These are phyloP conservation scores for Nannobrachium achirus DNA, from an alignment of 2,113 vertebrate species.

Conservation along the genomic window DNA sequence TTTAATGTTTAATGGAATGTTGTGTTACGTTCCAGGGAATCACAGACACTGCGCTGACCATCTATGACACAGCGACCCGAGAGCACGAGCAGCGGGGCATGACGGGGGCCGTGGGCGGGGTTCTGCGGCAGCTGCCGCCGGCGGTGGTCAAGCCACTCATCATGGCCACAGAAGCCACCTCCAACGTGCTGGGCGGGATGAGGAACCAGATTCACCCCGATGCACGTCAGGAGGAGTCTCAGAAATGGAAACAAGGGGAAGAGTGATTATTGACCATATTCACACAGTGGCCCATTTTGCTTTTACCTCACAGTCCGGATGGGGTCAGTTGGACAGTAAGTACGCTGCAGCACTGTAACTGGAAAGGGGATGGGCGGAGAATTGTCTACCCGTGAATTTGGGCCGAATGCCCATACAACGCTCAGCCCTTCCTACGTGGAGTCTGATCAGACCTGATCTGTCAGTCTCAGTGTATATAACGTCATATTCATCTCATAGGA, in stretches of 20 bases:
- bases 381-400: neutral
- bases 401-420: neutral
- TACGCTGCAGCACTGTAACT: too few relatives aligned
- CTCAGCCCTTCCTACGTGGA: neutral
- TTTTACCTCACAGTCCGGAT: neutral
- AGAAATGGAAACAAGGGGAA: slow-evolving; percentile 94
- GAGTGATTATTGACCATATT: slow-evolving; percentile 71
- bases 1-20: neutral
- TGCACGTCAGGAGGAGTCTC: slow-evolving; percentile 94
- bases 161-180: slow-evolving; percentile 95
- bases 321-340: too few relatives aligned
- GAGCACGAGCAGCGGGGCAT: slow-evolving; percentile 97
- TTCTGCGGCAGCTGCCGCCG: slow-evolving; percentile 94
- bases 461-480: slow-evolving; percentile 58
- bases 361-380: too few relatives aligned
- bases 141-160: slow-evolving; percentile 95
- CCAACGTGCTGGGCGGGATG: slow-evolving; percentile 96
- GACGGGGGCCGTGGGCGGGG: slow-evolving; percentile 95
- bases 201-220: slow-evolving; percentile 97
- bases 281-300: slow-evolving; percentile 5
- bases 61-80: slow-evolving; percentile 94
- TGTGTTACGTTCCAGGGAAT: slow-evolving; percentile 82
- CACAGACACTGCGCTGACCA: slow-evolving; percentile 94
- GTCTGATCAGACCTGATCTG: slow-evolving; percentile 7
- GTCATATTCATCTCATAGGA: slow-evolving; percentile 42